Base-by-base conservation (phyloP, 2,888 invertebrate species). In the Ditylenchus weischeri region DNA sequence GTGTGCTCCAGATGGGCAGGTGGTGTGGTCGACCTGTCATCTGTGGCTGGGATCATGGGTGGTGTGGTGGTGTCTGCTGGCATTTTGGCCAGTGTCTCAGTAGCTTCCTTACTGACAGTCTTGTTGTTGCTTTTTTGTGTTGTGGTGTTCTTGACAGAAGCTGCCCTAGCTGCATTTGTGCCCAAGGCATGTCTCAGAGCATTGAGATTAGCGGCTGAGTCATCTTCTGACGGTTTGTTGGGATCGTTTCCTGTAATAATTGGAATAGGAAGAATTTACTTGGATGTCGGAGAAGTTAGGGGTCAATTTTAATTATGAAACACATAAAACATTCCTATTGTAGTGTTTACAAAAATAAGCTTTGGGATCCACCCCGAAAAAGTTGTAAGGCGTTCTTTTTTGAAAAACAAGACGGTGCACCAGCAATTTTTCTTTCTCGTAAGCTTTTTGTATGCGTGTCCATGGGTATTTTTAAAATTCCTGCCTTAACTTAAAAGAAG, bases 181-280 rank as follows among this genome's bases (percentile, higher is more conserved):
- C 69, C 69, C 38, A 69, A 50, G 18, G 69, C 69, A 23, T 69
- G 60, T 49, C 72, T 63, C 21, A 71, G 57, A 5, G 72, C 72
- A 21, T 59, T 72, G 18, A 71, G 48, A 50, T 71, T 71, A 38
- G 71, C 60, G 38, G 68, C 64, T 35, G 72, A 62, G 47, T 71
- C 71, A 60, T 74, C 72, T 43, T 68, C 68, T 18, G 54, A 23
- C 21, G 54, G 35, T 38, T 70, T 68, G 10, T 29, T 38, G 18
- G 61, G 35, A 50, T 71, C 71, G 36, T 66, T 63, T 11, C 70
- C 70, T 70, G 21, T 36, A 65, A 64, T 43, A 13, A 43, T 13
- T 21, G 29, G 19, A 49, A 62, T 68, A 70, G 57, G 43, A 47
- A 19, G 23, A 50, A n/a, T n/a, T n/a, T n/a, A n/a, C n/a, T n/a